phyloP scores from a whole-genome alignment of 2,113 vertebrate genomes.

The Geococcyx californianus region DNA sequence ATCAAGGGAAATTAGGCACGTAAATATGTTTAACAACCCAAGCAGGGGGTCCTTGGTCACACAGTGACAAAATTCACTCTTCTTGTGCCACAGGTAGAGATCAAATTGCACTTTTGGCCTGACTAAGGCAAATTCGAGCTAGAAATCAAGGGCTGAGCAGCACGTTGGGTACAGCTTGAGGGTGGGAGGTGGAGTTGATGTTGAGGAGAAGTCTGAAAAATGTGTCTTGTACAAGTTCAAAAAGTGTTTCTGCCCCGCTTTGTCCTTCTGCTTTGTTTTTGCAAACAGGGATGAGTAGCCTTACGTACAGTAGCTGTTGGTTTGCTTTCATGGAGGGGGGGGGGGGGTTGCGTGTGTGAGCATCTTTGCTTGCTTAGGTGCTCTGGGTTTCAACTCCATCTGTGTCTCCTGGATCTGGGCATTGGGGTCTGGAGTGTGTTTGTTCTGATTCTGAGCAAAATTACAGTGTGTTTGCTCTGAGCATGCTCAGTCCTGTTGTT shows the following conservation, averaged over 20 bases:
- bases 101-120: neutral
- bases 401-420: neutral
- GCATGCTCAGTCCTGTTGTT: neutral
- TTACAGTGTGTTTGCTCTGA: neutral
- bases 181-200: neutral
- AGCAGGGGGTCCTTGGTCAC: neutral
- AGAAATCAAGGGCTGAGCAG: neutral
- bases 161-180: neutral
- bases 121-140: fast-evolving
- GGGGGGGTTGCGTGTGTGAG: too few relatives aligned
- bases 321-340: neutral
- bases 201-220: neutral
- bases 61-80: neutral
- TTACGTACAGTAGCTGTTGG: neutral
- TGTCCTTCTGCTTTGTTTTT: neutral
- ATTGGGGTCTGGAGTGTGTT: neutral
- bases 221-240: neutral
- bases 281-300: neutral
- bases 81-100: neutral
- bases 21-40: neutral
- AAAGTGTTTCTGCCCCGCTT: neutral
- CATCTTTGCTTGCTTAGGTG: neutral
- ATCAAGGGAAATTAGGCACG: neutral
- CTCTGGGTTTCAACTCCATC: neutral
- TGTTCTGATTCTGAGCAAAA: conserved; percentile 21